Evolutionary conservation across 2,797 vertebrate species (phyloP).

Genomic region (Notolepis coatsorum): DNA sequence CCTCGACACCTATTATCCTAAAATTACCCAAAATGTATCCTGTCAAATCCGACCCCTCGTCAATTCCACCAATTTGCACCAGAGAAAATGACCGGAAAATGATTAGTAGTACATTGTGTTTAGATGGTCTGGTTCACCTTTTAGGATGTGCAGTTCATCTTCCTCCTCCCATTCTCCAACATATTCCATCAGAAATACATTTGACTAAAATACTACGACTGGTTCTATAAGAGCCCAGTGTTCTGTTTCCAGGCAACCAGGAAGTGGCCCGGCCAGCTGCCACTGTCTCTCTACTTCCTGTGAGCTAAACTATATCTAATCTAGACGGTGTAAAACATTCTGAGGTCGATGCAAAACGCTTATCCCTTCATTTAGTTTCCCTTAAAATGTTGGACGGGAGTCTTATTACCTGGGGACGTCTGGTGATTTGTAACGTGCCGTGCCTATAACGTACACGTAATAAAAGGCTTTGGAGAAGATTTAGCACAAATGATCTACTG

Average conservation of each 20-base stretch:
- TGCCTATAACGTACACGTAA: no score
- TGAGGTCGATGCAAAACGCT: no score
- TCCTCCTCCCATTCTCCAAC: constrained; percentile 59
- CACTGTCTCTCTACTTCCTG: no score
- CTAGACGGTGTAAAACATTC: no score
- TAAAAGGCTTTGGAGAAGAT: no score
- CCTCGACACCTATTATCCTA: constrained; percentile 27
- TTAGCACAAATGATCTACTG: no score
- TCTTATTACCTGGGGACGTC: no score
- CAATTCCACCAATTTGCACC: constrained; percentile 65
- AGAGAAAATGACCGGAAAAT: constrained; percentile 59
- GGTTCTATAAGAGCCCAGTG: constrained; percentile 18
- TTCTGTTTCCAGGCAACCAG: constrained; percentile 11
- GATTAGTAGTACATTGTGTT: constrained; percentile 64
- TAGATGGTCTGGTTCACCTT: constrained; percentile 30
- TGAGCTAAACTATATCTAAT: no score
- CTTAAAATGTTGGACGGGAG: no score
- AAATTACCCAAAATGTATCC: constrained; percentile 49
- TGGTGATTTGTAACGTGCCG: no score
- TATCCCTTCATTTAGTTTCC: no score
- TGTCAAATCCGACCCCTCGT: constrained; percentile 51
- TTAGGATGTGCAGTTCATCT: constrained; percentile 57
- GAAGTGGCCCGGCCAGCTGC: no score
- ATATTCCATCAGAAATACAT: constrained; percentile 46
- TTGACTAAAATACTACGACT: background rate